Evolutionary conservation across 1,140 invertebrate genomes (phyloP), one percentile per base, ranked within the genome.

Genomic region (Drosophila arizonae): DNA sequence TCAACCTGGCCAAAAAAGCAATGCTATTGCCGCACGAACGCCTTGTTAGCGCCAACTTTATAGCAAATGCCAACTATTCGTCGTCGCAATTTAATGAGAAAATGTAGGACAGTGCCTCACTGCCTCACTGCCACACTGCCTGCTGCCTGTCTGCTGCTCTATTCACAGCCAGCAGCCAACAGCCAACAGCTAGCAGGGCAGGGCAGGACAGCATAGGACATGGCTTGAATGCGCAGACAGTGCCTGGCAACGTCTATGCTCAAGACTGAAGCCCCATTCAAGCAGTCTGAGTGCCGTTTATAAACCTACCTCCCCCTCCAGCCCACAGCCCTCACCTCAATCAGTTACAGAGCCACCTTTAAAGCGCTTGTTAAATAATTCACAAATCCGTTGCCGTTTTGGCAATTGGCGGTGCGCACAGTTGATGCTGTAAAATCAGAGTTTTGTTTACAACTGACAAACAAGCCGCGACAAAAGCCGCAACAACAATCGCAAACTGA

Each of bases 31-130:
- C 79, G 77, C 76, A 79, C 76, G 72, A 70, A 64, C 72, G 84
- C 79, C 84, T 87, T 82, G 82, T 87, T 87, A 87, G 84, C 76
- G 76, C n/a, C 68, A 87, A 87, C 76, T 87, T 87, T 87, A 77
- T 69, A 77, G 58, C 82, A 87, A 81, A 77, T 66, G 60, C 79
- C 71, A 71, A 80, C 62, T 82, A 79, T 86, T 82, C 76, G 66
- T 76, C 84, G 77, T 86, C 65, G 62, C 82, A 88, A 88, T 87
- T 87, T 87, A 87, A 87, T 88, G 84, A 87, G 82, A 88, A 79
- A 88, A 87, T 87, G 69, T 87, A 87, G 82, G 82, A 88, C 82
- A 86, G n/a, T 72, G 41, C 26, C 55, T 28, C n/a, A 39, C 36
- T 39, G 10, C 36, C 36, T 13, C 2, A 11, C 36, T 39, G 36